These are phyloP conservation scores for Perca schrenkii DNA, from an alignment of 2,113 vertebrate species.

Conservation along the genomic window DNA sequence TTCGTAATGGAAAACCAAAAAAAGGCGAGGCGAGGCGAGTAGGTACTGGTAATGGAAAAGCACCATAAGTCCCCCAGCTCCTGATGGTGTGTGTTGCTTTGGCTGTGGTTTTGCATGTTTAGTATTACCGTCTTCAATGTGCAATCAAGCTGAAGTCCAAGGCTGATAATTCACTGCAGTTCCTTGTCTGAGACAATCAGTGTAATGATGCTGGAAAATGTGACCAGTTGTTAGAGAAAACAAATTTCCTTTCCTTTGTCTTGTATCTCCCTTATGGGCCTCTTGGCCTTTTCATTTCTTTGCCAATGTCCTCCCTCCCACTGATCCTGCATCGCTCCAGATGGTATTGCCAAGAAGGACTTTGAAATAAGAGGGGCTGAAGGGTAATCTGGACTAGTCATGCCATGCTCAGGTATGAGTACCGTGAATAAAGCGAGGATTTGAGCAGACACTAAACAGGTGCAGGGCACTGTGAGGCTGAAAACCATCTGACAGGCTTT, in stretches of 20 bases:
- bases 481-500: slow-evolving; percentile 15
- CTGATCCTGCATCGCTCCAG: not conserved
- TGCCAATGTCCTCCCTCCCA: not conserved
- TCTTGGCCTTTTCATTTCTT: not conserved
- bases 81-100: not conserved
- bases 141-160: slow-evolving; percentile 25
- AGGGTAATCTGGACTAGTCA: slow-evolving; percentile 12
- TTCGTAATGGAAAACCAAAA: no score
- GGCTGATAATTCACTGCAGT: not conserved
- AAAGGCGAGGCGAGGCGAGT: no score
- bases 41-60: no score
- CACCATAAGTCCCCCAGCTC: not conserved
- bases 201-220: slow-evolving; percentile 31
- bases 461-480: not conserved
- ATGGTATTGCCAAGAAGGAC: not conserved
- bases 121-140: not conserved
- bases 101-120: not conserved
- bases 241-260: slow-evolving; percentile 1
- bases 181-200: slow-evolving; percentile 10
- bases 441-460: not conserved
- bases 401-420: not conserved
- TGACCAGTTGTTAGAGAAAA: slow-evolving; percentile 11
- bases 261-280: not conserved
- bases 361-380: not conserved
- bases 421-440: slow-evolving; percentile 9